A percentile compares a stretch with the other conserved stretches of the same genome.
These are phyloP conservation scores for Pelecanoides urinatrix DNA, from an alignment of 2,113 vertebrate genomes.

Conservation along the genomic window DNA sequence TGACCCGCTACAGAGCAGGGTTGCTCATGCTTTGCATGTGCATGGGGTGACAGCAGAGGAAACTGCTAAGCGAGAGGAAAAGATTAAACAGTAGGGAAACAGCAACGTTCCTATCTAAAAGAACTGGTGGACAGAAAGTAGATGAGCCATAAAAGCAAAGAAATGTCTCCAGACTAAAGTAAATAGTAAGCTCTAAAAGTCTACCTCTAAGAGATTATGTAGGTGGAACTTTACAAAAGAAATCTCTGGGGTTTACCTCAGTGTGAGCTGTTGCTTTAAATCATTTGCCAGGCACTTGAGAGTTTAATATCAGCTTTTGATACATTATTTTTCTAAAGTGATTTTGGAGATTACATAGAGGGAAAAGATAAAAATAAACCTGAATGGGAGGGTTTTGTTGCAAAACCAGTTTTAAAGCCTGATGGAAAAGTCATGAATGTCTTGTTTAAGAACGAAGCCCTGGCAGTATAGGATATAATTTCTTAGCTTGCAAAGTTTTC, in stretches of 20 bases:
- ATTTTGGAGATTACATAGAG: conserved; percentile 47
- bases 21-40: not conserved
- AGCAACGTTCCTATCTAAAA: not conserved
- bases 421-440: conserved; percentile 21
- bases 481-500: conserved; percentile 40
- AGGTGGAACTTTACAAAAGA: conserved; percentile 53
- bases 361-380: conserved; percentile 52
- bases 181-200: conserved; percentile 39
- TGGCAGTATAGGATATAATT: not conserved
- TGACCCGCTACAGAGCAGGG: not conserved
- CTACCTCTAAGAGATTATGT: conserved; percentile 37
- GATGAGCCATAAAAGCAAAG: conserved; percentile 44
- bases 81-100: not conserved
- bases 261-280: conserved; percentile 26
- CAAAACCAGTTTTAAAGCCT: not conserved
- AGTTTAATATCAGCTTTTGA: conserved; percentile 60
- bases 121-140: not conserved
- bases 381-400: conserved; percentile 31
- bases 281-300: conserved; percentile 33
- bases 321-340: conserved; percentile 45
- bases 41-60: not conserved
- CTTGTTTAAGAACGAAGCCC: conserved; percentile 39
- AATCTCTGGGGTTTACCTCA: conserved; percentile 46
- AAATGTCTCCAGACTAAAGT: conserved; percentile 18
- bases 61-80: not conserved